Percentiles rank a stretch among this genome's conserved stretches.
Conservation (phyloP, 2,888 invertebrate species). For the Gisinianus flammeolus region DNA sequence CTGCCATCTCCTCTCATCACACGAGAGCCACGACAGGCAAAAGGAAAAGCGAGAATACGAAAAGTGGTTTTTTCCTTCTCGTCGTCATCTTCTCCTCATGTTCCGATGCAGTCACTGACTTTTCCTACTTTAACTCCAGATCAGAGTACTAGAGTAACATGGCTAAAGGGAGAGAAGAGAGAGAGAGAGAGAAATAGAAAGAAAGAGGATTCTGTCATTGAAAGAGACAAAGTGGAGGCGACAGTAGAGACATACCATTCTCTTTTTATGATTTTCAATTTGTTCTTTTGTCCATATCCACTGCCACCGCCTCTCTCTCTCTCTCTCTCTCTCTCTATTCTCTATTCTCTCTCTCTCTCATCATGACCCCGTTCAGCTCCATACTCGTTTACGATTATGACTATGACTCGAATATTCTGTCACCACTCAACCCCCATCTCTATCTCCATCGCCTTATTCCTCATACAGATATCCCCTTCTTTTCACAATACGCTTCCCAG, state of each 20-base stretch:
- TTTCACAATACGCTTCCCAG: background rate
- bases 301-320: background rate
- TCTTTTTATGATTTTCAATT: background rate
- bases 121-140: too few species aligned
- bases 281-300: background rate
- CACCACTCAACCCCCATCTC: background rate
- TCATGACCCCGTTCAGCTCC: background rate
- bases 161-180: too few species aligned
- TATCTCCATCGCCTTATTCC: background rate
- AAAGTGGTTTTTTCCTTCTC: too few species aligned
- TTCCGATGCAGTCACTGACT: too few species aligned
- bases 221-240: background rate
- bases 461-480: background rate
- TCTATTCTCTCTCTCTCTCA: background rate
- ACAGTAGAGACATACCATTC: background rate
- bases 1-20: too few species aligned
- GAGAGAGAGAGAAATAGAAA: too few species aligned
- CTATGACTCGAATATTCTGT: too few species aligned
- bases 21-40: too few species aligned
- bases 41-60: too few species aligned
- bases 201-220: too few species aligned
- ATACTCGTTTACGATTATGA: background rate
- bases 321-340: background rate
- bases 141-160: too few species aligned
- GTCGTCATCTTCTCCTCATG: too few species aligned